A percentile compares a stretch with the other conserved stretches of the same genome.
phyloP scores from a whole-genome alignment of 1,140 invertebrate genomes.

The Phocides pigmalion region DNA sequence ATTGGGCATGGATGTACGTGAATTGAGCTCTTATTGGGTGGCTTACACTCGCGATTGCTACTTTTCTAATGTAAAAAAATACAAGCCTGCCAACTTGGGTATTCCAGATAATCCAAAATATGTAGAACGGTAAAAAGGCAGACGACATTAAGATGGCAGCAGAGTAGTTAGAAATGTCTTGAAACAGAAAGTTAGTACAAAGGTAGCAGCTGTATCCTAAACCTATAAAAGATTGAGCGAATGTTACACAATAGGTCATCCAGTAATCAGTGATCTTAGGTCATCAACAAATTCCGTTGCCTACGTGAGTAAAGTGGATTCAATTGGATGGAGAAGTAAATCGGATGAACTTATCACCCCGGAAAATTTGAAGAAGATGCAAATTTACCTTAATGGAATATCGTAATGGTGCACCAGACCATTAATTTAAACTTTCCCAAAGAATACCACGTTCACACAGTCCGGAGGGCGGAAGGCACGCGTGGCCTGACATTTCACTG shows the following conservation, averaged over 20 bases:
- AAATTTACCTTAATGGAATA: conserved; percentile 37
- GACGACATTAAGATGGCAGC: too few species aligned
- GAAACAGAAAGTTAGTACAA: too few species aligned
- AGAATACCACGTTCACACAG: conserved; percentile 58
- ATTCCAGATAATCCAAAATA: too few species aligned
- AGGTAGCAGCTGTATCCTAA: not conserved
- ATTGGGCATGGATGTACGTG: too few species aligned
- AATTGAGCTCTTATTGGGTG: too few species aligned
- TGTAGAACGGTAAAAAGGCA: too few species aligned
- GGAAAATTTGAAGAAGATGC: conserved; percentile 37
- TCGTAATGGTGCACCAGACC: conserved; percentile 27
- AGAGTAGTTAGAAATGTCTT: too few species aligned
- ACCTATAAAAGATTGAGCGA: not conserved
- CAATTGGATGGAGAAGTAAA: conserved; percentile 22
- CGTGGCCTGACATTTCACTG: conserved; percentile 61
- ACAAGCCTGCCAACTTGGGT: too few species aligned
- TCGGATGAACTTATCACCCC: conserved; percentile 33
- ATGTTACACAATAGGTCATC: conserved; percentile 2
- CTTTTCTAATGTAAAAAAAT: too few species aligned
- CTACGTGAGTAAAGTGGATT: not conserved
- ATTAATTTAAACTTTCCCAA: conserved; percentile 39
- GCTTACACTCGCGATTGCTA: too few species aligned
- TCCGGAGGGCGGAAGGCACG: conserved; percentile 58
- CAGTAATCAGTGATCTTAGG: conserved; percentile 8
- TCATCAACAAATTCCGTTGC: conserved; percentile 6